Base-by-base conservation (phyloP, 92 coral and sea anemone genomes). In the Phenganax stokvisi region DNA sequence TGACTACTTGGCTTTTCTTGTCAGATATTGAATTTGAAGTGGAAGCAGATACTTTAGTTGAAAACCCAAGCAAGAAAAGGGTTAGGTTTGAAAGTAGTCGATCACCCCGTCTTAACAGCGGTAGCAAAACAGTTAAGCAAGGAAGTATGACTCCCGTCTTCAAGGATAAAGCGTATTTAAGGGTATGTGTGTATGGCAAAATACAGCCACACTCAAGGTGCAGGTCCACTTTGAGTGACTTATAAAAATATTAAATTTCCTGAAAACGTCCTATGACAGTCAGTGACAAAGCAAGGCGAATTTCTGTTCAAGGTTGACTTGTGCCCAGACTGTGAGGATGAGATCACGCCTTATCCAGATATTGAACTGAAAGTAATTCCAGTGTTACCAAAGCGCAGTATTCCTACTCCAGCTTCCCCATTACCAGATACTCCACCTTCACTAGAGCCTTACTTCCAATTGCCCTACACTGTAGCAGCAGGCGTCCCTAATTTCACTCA, bases 291-390 rank as follows among this genome's bases (percentile, higher is more conserved):
- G 47, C 47, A 37, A 37, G 47, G 47, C 47, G 47, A 37, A 37
- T 37, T 37, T 37, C 47, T 58, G 0, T 37, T 54, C 2, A 10
- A 79, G 83, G 57, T 56, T 53, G 83, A 79, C 31, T 47, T 59
- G 28, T 79, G 83, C 17, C 83, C 83, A 15, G 74, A 63, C 54
- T 79, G 83, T 54, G 83, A 79, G 16, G 65, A 79, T 68, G 15
- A 51, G 51, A 79, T 79, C 44, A 12, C 12, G 6, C 59, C 73
- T 55, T 96, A 84, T 72, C 99, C 99, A 9, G 99, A 96, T 86
- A 96, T 96, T 57, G 77, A 84, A 51, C 91, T 96, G 77, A 87
- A 80, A 72, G 65, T 96, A 60, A 83, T 78, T 6, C 81, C 80
- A 59, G 71, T 73, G 54, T 79, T 96, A 81, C 89, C 84, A 52